Evolutionary conservation across 2,797 vertebrate genomes (phyloP).

Genomic region (Aselliscus stoliczkanus): DNA sequence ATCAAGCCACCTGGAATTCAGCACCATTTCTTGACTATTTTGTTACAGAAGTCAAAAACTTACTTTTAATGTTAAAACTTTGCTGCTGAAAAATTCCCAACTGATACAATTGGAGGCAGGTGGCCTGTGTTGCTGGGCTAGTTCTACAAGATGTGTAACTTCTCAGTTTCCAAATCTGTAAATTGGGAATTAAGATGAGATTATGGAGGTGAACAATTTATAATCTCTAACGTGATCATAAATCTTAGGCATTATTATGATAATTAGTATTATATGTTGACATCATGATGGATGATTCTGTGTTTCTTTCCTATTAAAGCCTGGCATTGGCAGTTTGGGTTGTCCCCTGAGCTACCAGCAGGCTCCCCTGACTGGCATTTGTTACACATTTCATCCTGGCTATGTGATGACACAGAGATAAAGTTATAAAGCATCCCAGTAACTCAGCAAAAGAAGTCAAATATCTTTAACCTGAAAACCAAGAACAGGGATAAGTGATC

Average conservation of each 20-base stretch:
- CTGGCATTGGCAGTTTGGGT: not conserved
- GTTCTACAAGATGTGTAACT: not conserved
- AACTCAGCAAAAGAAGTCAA: not conserved
- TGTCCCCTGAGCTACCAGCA: not conserved
- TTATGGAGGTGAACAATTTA: constrained; percentile 23
- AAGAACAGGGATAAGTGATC: not conserved
- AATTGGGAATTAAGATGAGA: constrained; percentile 25
- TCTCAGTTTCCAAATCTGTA: not conserved
- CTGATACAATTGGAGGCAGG: not conserved
- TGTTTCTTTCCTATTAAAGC: constrained; percentile 17
- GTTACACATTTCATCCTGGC: not conserved
- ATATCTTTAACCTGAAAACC: not conserved
- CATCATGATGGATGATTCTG: not conserved
- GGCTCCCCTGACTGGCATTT: not conserved
- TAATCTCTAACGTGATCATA: constrained; percentile 14
- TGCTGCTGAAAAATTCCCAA: not conserved
- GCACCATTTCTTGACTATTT: not conserved
- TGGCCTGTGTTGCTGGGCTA: not conserved
- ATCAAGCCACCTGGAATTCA: not conserved
- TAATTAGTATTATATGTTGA: constrained; percentile 13
- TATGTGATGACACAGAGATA: not conserved
- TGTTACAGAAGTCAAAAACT: not conserved
- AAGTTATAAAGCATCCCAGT: not conserved
- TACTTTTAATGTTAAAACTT: constrained; percentile 9
- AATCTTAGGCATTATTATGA: not conserved